Evolutionary conservation across 1,140 invertebrate genomes (phyloP).

Genomic region (Drosophila nebulosa): DNA sequence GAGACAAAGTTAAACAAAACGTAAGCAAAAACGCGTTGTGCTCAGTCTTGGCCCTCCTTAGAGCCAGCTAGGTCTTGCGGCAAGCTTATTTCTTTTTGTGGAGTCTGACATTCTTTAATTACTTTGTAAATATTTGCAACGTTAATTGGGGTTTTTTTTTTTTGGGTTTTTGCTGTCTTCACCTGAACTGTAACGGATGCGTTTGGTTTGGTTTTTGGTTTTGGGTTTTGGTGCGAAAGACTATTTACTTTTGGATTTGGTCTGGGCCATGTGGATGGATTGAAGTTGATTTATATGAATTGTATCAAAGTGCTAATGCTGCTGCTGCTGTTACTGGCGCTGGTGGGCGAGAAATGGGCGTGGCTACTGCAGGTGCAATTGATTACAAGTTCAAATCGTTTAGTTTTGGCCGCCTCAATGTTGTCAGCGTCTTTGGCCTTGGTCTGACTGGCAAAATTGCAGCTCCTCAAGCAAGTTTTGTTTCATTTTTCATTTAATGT

Average conservation of each 20-base stretch:
- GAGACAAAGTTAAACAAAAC: slow-evolving; percentile 13
- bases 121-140: slow-evolving; percentile 72
- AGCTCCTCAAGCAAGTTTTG: slow-evolving; percentile 75
- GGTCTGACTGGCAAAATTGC: slow-evolving; percentile 71
- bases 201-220: slow-evolving; percentile 22
- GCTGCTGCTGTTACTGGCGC: too few species aligned
- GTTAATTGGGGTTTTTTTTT: slow-evolving; percentile 65
- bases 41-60: slow-evolving; percentile 8
- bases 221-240: slow-evolving; percentile 50
- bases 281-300: not conserved
- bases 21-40: slow-evolving; percentile 5
- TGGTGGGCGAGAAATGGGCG: not conserved
- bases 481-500: slow-evolving; percentile 46
- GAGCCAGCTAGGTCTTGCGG: not conserved
- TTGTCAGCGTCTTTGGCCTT: slow-evolving; percentile 68
- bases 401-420: slow-evolving; percentile 72
- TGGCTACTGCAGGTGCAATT: slow-evolving; percentile 64
- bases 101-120: slow-evolving; percentile 58
- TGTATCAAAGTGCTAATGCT: not conserved
- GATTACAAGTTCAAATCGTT: slow-evolving; percentile 78
- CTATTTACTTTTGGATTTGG: slow-evolving; percentile 19
- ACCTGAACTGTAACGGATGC: slow-evolving; percentile 51
- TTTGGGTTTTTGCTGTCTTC: slow-evolving; percentile 8
- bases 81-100: not conserved
- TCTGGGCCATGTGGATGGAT: not conserved